A percentile compares a stretch with the other conserved stretches of the same genome.
These are phyloP conservation scores for Phoxinus phoxinus DNA, from an alignment of 2,113 vertebrate species.

Conservation along the genomic window DNA sequence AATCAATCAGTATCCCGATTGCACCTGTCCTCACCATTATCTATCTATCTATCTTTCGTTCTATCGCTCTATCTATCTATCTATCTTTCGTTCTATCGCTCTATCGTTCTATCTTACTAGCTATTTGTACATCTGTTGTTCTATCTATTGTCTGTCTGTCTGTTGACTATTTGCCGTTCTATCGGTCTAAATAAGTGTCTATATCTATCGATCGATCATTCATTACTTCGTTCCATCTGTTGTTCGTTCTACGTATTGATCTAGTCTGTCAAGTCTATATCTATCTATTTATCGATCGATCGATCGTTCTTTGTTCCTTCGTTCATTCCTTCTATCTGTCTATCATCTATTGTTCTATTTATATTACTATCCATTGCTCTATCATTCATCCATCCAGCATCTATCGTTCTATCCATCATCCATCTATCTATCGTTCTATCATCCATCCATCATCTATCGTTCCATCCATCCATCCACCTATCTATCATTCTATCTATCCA, in stretches of 20 bases:
- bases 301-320: not conserved
- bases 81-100: not conserved
- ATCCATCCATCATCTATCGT: not conserved
- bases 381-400: not conserved
- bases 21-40: not conserved
- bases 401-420: not conserved
- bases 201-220: not conserved
- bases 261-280: no score
- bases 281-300: conserved; percentile 20
- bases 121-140: not conserved
- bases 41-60: not conserved
- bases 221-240: not conserved
- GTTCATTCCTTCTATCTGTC: not conserved
- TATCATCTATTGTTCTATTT: no score
- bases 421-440: no score
- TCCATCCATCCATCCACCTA: not conserved
- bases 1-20: not conserved
- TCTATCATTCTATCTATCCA: not conserved
- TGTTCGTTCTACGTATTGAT: not conserved
- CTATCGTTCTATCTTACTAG: not conserved
- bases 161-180: not conserved
- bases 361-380: no score
- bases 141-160: not conserved
- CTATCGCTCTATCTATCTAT: not conserved
- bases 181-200: no score